phyloP scores from a whole-genome alignment of 1,140 invertebrate species.

The Pristionchus pacificus region DNA sequence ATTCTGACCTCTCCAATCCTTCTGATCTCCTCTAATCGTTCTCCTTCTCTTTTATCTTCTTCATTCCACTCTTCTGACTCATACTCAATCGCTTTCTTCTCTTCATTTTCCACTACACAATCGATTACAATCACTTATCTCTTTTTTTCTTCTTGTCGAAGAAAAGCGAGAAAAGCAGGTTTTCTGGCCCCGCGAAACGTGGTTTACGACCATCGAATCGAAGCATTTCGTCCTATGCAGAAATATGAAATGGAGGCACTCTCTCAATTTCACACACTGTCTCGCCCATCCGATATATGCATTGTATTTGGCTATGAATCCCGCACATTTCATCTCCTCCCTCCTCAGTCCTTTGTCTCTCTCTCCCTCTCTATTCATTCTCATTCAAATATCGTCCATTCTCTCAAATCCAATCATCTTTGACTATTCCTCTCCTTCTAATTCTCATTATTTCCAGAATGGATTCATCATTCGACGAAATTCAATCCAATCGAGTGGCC shows the following conservation, averaged over 20 bases:
- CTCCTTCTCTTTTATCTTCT: background rate
- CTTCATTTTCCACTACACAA: no score
- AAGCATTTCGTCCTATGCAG: background rate
- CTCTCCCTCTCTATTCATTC: background rate
- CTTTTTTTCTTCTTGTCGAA: background rate
- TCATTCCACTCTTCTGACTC: background rate
- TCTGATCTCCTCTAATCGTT: conserved; percentile 6
- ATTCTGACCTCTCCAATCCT: conserved; percentile 4
- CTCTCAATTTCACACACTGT: background rate
- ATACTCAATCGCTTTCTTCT: background rate
- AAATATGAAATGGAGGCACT: background rate
- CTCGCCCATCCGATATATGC: background rate
- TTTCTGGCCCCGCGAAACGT: background rate
- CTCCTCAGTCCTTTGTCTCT: background rate
- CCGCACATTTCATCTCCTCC: background rate
- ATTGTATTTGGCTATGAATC: background rate
- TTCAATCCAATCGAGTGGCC: background rate
- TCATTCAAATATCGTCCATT: conserved; percentile 6
- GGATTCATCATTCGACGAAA: conserved; percentile 10
- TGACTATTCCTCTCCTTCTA: conserved; percentile 8
- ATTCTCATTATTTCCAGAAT: conserved; percentile 12
- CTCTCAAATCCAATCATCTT: conserved; percentile 19
- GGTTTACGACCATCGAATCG: conserved; percentile 6
- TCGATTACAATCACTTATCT: background rate
- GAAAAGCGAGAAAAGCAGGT: background rate